Evolutionary conservation across 2,888 invertebrate genomes (phyloP).

Genomic region (Neoscelio sp.): DNA sequence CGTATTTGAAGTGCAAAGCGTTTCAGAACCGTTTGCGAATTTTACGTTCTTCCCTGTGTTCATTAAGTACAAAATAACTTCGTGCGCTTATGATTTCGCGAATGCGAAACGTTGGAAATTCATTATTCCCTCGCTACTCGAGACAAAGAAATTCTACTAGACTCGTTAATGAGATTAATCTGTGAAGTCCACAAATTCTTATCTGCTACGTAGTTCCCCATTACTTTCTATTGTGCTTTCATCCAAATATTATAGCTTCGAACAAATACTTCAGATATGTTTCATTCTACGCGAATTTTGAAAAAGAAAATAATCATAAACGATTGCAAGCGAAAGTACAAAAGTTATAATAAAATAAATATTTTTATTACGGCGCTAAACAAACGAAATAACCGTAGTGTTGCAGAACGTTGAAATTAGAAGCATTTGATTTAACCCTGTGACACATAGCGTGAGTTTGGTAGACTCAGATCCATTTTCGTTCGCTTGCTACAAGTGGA

Average conservation of each 20-base stretch:
- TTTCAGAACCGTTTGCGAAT: constrained; percentile 57
- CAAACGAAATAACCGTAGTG: background rate
- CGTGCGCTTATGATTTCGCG: constrained; percentile 47
- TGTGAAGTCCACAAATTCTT: constrained; percentile 52
- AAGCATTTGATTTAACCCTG: constrained; percentile 4
- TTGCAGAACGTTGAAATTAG: constrained; percentile 1
- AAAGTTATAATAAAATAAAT: constrained; percentile 18
- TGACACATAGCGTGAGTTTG: too few species aligned
- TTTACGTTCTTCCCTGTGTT: constrained; percentile 65
- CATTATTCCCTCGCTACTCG: constrained; percentile 51
- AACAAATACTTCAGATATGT: constrained; percentile 5
- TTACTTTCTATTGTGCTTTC: constrained; percentile 14
- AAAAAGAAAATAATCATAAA: constrained; percentile 11
- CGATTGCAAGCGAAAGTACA: constrained; percentile 22
- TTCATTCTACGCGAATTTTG: constrained; percentile 2
- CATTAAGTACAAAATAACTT: constrained; percentile 60
- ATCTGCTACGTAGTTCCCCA: constrained; percentile 27
- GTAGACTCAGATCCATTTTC: too few species aligned
- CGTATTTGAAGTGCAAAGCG: constrained; percentile 40
- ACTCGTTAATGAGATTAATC: constrained; percentile 50
- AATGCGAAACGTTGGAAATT: constrained; percentile 40
- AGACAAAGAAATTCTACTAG: constrained; percentile 38
- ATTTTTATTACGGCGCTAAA: constrained; percentile 9
- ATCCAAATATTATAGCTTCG: background rate
- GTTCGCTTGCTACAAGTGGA: too few species aligned